Evolutionary conservation across 2,888 invertebrate species (phyloP), one percentile per base, ranked within the genome.

Genomic region (Scelioninae gen. 2): DNA sequence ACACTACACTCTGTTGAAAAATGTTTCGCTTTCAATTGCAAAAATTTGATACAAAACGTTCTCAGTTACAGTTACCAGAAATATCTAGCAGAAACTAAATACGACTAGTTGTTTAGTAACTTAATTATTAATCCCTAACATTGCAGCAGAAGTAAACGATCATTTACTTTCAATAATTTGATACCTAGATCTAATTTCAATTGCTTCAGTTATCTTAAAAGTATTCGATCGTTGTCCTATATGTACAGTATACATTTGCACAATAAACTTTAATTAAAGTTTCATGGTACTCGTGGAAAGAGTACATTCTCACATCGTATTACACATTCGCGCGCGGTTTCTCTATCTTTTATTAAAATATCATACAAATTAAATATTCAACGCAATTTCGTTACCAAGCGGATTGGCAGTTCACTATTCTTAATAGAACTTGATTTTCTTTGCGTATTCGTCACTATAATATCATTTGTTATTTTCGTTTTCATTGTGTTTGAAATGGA

Each of bases 281-380:
- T 46, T 22, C 19, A 9, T 19, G 33, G 60, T 65, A 61, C 61
- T 73, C 61, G 63, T 60, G 63, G 28, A 63, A 75, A 68, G 39
- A 57, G 67, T 67, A 73, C 57, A 48, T 18, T 15, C 19, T 45
- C 39, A 15, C 58, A 63, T 39, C 46, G 61, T 22, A 63, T 35
- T 63, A 75, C 52, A 67, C 70, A 63, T 70, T 53, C 55, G 28
- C 31, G 43, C 37, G 16, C 45, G 37, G 16, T 53, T 55, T 57
- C 37, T 58, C 33, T 33, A 48, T 41, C 35, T 11, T 64, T 78
- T 76, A 78, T 77, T 78, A 79, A 79, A 78, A 79, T 79, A 81
- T 43, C 77, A 78, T 80, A 81, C 80, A 81, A 81, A 78, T 81
- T 80, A 82, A 80, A 81, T 79, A 79, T 71, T 50, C 45, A 53